Conservation (phyloP, 2,888 invertebrate genomes). For the Tortrix viridana region DNA sequence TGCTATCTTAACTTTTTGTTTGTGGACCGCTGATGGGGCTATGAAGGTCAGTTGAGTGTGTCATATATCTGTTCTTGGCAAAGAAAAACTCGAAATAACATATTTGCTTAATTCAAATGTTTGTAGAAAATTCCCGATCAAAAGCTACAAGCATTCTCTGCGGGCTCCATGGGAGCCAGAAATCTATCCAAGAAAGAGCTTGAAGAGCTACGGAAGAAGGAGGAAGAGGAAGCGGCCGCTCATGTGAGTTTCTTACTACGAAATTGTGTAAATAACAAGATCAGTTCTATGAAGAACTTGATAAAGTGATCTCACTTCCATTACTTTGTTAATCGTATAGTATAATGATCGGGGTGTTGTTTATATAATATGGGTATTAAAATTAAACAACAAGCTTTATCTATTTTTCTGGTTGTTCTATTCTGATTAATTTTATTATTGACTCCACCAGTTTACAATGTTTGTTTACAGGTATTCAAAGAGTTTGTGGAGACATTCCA, state of each 20-base stretch:
- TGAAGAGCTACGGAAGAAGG: constrained; percentile 93
- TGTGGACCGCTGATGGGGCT: constrained; percentile 1
- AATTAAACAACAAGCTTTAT: too few species aligned
- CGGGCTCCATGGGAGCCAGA: constrained; percentile 86
- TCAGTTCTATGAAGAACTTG: not conserved
- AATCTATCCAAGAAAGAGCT: constrained; percentile 91
- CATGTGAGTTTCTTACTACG: constrained; percentile 84
- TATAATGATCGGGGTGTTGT: too few species aligned
- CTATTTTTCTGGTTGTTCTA: too few species aligned
- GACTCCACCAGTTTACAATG: too few species aligned
- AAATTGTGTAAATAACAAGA: not conserved
- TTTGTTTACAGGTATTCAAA: constrained; percentile 91
- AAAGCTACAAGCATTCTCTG: constrained; percentile 85
- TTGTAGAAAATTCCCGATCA: constrained; percentile 86
- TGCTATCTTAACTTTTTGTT: not conserved
- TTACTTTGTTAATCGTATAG: too few species aligned
- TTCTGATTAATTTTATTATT: too few species aligned
- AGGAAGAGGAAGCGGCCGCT: constrained; percentile 95
- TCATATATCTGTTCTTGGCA: not conserved
- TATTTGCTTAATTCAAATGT: constrained; percentile 1
- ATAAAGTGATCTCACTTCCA: too few species aligned
- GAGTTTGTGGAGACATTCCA: constrained; percentile 99
- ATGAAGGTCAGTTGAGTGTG: constrained; percentile 25
- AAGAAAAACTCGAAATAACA: constrained; percentile 6
- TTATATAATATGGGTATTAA: too few species aligned